phyloP scores from a whole-genome alignment of 2,888 invertebrate species.

The Sipha maydis region DNA sequence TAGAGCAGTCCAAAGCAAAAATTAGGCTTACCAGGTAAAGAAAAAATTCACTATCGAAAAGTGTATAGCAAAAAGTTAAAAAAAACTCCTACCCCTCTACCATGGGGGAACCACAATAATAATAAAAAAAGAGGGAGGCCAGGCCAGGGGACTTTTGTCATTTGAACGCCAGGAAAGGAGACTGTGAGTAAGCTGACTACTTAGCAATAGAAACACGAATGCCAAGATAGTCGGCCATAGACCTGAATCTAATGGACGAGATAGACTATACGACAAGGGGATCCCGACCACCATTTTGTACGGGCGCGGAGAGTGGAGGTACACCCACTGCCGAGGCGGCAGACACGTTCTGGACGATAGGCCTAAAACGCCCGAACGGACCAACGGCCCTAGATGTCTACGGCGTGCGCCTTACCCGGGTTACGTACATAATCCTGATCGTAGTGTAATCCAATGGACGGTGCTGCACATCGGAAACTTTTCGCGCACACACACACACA shows the following conservation, averaged over 20 bases:
- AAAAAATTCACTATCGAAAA: background rate
- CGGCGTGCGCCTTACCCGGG: constrained; percentile 73
- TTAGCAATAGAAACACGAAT: constrained; percentile 62
- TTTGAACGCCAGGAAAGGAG: constrained; percentile 32
- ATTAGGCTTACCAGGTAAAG: background rate
- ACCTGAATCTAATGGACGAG: background rate
- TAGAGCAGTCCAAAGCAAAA: no score
- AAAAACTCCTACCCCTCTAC: background rate
- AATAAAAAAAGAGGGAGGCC: constrained; percentile 37
- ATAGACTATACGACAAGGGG: constrained; percentile 53
- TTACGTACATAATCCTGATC: constrained; percentile 70
- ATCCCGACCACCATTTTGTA: constrained; percentile 69
- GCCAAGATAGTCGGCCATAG: background rate
- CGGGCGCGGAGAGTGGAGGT: constrained; percentile 69
- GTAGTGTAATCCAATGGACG: constrained; percentile 67
- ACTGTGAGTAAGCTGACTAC: background rate
- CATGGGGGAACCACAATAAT: constrained; percentile 1
- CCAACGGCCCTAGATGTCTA: background rate
- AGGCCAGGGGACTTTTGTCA: constrained; percentile 1
- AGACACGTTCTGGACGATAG: constrained; percentile 31
- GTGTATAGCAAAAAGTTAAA: background rate
- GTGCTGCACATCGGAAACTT: constrained; percentile 48
- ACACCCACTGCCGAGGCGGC: constrained; percentile 64
- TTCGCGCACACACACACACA: constrained; percentile 43
- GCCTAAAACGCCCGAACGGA: constrained; percentile 39